A percentile compares a stretch with the other conserved stretches of the same genome.
These are phyloP conservation scores for Neodiprion fabricii DNA, from an alignment of 1,140 invertebrate genomes.

Conservation along the genomic window DNA sequence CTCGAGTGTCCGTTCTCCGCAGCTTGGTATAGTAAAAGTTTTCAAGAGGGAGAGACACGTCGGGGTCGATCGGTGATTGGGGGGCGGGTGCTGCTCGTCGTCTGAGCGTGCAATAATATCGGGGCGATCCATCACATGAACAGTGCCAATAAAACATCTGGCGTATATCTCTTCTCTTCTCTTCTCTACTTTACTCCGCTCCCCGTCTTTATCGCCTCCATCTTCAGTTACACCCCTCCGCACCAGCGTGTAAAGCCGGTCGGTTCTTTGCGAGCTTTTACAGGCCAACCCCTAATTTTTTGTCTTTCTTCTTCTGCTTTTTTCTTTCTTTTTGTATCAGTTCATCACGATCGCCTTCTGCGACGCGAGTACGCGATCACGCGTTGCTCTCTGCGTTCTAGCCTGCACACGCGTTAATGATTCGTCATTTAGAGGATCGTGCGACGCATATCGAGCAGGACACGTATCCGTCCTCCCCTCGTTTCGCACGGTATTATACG, in stretches of 20 bases:
- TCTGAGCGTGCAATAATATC: conserved; percentile 42
- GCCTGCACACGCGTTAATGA: conserved; percentile 4
- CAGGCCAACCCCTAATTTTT: too few species aligned
- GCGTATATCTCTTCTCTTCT: conserved; percentile 5
- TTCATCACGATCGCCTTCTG: neutral
- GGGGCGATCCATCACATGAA: conserved; percentile 44
- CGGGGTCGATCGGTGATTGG: conserved; percentile 27
- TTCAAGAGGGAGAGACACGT: neutral
- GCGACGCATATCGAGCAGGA: neutral
- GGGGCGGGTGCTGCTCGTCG: conserved; percentile 20
- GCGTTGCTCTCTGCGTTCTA: neutral
- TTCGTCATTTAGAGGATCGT: neutral
- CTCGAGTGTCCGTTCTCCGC: neutral
- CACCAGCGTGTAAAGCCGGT: neutral
- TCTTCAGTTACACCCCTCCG: neutral
- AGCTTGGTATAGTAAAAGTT: neutral
- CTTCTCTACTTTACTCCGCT: conserved; percentile 7
- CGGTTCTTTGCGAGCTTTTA: too few species aligned
- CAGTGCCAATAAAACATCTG: conserved; percentile 46
- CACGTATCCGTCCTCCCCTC: neutral
- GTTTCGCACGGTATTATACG: neutral
- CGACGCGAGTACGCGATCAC: neutral
- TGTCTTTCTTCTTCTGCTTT: too few species aligned
- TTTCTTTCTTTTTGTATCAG: too few species aligned
- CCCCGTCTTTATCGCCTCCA: conserved; percentile 13